Conservation (phyloP, 2,888 invertebrate species). For the Eremobia ochroleuca region DNA sequence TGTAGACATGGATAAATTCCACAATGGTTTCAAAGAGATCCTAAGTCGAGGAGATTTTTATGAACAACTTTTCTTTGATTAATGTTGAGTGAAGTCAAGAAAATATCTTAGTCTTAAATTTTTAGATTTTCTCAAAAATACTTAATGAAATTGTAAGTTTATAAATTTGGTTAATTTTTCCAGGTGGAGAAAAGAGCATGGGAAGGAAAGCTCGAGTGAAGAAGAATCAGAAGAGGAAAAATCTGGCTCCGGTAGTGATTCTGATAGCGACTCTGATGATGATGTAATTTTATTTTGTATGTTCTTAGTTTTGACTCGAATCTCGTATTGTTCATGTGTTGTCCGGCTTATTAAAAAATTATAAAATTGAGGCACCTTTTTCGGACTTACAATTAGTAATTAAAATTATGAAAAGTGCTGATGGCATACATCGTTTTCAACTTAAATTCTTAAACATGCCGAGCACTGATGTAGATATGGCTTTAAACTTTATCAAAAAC, state of each 20-base stretch:
- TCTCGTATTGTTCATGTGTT: conserved; percentile 6
- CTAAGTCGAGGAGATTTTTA: neutral
- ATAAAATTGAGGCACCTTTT: neutral
- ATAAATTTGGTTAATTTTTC: conserved; percentile 2
- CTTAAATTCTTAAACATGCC: neutral
- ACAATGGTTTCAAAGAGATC: neutral
- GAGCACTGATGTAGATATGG: neutral
- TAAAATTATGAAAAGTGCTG: neutral
- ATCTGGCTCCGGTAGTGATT: conserved; percentile 91
- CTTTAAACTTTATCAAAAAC: neutral
- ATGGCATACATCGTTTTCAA: neutral
- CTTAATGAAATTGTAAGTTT: neutral
- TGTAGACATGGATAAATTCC: neutral
- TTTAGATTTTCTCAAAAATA: neutral
- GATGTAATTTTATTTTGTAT: conserved; percentile 79
- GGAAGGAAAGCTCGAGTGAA: conserved; percentile 91
- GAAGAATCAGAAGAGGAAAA: conserved; percentile 92
- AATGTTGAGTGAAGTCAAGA: neutral
- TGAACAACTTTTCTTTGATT: neutral
- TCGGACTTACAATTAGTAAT: neutral
- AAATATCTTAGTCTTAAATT: neutral
- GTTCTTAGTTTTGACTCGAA: conserved; percentile 36
- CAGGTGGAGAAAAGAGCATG: conserved; percentile 92
- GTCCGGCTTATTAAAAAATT: neutral
- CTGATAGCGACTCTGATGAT: conserved; percentile 91